A percentile compares a stretch with the other conserved stretches of the same genome.
Conservation (phyloP, 1,140 invertebrate species). For the Zaprionus vittiger region DNA sequence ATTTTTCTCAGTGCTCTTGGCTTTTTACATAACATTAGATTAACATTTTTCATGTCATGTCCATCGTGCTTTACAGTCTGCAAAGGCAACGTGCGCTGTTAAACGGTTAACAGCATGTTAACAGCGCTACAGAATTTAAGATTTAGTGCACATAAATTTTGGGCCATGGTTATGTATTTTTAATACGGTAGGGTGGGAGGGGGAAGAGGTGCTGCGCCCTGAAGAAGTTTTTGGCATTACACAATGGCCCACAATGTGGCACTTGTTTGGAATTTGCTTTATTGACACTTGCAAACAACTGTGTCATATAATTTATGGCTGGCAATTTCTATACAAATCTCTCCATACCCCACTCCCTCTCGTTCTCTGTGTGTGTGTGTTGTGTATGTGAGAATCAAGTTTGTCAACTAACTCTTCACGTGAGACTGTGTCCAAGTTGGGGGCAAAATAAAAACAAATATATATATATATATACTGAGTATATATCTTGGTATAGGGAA, state of each 20-base stretch:
- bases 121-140: conserved; percentile 17
- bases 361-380: background rate
- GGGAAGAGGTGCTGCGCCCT: background rate
- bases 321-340: conserved; percentile 48
- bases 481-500: conserved; percentile 4
- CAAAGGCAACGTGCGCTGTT: conserved; percentile 19
- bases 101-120: conserved; percentile 26
- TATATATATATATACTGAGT: background rate
- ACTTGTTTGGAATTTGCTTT: conserved; percentile 56
- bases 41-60: background rate
- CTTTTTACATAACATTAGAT: too few relatives aligned
- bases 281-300: conserved; percentile 71
- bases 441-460: background rate
- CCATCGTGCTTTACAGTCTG: background rate
- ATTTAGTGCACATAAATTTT: conserved; percentile 55
- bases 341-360: background rate
- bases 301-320: conserved; percentile 63
- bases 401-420: conserved; percentile 23
- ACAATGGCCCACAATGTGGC: conserved; percentile 45
- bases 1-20: background rate
- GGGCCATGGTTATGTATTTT: conserved; percentile 59
- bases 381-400: conserved; percentile 18
- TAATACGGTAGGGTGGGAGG: conserved; percentile 30
- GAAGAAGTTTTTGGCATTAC: conserved; percentile 42
- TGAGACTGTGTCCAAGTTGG: conserved; percentile 12